These are phyloP conservation scores for Tanaodytes sp. DNA, from an alignment of 2,888 invertebrate genomes.

Conservation along the genomic window DNA sequence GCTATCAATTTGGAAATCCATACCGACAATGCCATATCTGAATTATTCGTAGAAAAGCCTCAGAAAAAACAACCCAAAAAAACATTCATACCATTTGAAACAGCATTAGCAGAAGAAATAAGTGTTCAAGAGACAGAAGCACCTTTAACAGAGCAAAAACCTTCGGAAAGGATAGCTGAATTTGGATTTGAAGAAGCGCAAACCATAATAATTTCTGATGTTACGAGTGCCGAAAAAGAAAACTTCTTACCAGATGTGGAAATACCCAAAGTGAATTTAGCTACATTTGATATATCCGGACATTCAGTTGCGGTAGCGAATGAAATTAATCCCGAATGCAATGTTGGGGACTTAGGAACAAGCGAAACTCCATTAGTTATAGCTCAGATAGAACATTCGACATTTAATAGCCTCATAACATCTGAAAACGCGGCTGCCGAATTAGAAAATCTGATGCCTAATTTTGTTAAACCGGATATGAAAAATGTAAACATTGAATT, in stretches of 20 bases:
- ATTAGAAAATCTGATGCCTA: slow-evolving; percentile 64
- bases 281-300: slow-evolving; percentile 69
- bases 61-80: slow-evolving; percentile 59
- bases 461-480: slow-evolving; percentile 67
- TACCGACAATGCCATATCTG: slow-evolving; percentile 60
- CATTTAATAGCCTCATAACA: slow-evolving; percentile 75
- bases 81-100: slow-evolving; percentile 63
- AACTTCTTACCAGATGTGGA: slow-evolving; percentile 57
- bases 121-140: slow-evolving; percentile 66
- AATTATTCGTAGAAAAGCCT: slow-evolving; percentile 55
- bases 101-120: slow-evolving; percentile 65
- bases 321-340: slow-evolving; percentile 67
- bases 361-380: slow-evolving; percentile 72
- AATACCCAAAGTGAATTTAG: slow-evolving; percentile 68
- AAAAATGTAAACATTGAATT: slow-evolving; percentile 64
- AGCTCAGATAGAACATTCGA: slow-evolving; percentile 76
- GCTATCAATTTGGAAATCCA: slow-evolving; percentile 65
- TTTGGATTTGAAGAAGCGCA: slow-evolving; percentile 66
- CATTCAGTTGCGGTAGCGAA: slow-evolving; percentile 68
- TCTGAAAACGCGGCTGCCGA: slow-evolving; percentile 68
- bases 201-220: slow-evolving; percentile 62
- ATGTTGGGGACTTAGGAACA: slow-evolving; percentile 64
- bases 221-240: slow-evolving; percentile 65
- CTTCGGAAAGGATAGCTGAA: slow-evolving; percentile 75
- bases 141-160: slow-evolving; percentile 72